Evolutionary conservation across 2,888 invertebrate genomes (phyloP).

Genomic region (Leucania comma): DNA sequence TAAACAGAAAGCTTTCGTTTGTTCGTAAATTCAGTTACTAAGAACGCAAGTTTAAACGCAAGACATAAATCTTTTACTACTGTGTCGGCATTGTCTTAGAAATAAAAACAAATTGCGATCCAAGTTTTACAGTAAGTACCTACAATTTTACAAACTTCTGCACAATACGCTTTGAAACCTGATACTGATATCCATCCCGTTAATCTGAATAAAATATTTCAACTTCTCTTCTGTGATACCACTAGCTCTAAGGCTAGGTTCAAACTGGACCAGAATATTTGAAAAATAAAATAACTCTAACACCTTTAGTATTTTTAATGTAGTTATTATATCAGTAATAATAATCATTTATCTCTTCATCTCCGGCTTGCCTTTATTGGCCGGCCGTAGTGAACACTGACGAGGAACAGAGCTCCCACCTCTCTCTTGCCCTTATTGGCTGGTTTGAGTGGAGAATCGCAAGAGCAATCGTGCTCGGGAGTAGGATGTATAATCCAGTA

Average conservation of each 20-base stretch:
- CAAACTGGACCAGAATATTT: background rate
- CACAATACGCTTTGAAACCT: background rate
- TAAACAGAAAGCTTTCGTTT: slow-evolving; percentile 26
- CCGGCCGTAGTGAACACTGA: too few relatives aligned
- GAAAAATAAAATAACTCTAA: background rate
- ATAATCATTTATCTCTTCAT: too few relatives aligned
- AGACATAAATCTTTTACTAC: slow-evolving; percentile 4
- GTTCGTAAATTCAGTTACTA: slow-evolving; percentile 9
- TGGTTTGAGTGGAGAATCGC: too few relatives aligned
- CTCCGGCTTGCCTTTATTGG: too few relatives aligned
- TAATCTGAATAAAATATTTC: slow-evolving; percentile 39
- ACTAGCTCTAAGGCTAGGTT: background rate
- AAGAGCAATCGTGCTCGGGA: too few relatives aligned
- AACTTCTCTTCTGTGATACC: background rate
- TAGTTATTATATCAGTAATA: too few relatives aligned
- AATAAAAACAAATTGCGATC: slow-evolving; percentile 22
- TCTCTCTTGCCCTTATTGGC: too few relatives aligned
- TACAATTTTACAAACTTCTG: background rate
- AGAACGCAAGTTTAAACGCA: slow-evolving; percentile 11
- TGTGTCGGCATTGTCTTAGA: background rate
- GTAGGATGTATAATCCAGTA: too few relatives aligned
- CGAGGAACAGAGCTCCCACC: too few relatives aligned
- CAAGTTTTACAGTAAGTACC: background rate
- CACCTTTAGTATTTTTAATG: too few relatives aligned
- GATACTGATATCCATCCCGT: background rate